These are phyloP conservation scores for Enteromius treurensis DNA, from an alignment of 2,797 vertebrate genomes.

Conservation along the genomic window DNA sequence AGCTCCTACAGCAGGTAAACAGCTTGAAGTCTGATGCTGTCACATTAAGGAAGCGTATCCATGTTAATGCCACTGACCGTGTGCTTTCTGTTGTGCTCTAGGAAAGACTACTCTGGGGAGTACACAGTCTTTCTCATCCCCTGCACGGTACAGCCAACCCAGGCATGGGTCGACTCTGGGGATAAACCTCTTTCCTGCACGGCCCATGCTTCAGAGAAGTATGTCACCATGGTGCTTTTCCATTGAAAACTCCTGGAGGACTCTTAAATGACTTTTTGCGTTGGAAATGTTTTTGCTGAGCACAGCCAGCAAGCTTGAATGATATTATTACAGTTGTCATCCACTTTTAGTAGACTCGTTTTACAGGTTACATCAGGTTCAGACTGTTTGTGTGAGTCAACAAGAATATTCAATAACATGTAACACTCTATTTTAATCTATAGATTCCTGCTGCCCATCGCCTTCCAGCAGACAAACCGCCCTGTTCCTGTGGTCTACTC, in stretches of 20 bases:
- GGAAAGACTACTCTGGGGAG: constrained; percentile 97
- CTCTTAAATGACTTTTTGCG: background rate
- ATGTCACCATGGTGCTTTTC: constrained; percentile 45
- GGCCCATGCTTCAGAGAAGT: constrained; percentile 93
- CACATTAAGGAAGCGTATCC: background rate
- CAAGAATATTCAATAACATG: background rate
- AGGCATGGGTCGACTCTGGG: constrained; percentile 91
- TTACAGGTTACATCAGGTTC: constrained; percentile 8
- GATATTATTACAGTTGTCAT: background rate
- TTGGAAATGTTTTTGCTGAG: background rate
- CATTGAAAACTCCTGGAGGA: background rate
- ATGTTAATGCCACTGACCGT: background rate
- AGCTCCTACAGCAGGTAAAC: constrained; percentile 94
- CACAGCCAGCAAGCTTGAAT: background rate
- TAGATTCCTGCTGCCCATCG: constrained; percentile 95
- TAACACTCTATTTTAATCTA: background rate
- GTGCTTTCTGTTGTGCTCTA: constrained; percentile 60
- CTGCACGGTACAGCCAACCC: constrained; percentile 95
- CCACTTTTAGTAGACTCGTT: constrained; percentile 1
- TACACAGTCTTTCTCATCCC: constrained; percentile 93
- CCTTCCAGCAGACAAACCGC: constrained; percentile 97
- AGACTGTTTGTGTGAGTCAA: constrained; percentile 6
- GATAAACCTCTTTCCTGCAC: constrained; percentile 95
- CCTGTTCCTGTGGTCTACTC: constrained; percentile 96
- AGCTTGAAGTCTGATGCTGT: background rate